A percentile compares a stretch with the other conserved stretches of the same genome.
phyloP scores from a whole-genome alignment of 2,113 vertebrate genomes.

The Marmota flaviventris region DNA sequence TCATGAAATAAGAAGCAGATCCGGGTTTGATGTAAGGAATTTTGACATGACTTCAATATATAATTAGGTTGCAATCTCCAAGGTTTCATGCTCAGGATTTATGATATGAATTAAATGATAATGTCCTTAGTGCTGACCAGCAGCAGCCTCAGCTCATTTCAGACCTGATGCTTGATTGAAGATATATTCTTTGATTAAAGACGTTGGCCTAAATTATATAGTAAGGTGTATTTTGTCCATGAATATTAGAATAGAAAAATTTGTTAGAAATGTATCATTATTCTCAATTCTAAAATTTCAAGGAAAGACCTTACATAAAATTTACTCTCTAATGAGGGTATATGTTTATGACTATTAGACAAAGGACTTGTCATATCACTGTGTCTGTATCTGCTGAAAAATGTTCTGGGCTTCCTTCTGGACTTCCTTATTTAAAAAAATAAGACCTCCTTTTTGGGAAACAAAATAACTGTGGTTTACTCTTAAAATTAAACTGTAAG shows the following conservation, averaged over 20 bases:
- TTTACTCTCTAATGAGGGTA: neutral
- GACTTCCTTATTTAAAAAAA: neutral
- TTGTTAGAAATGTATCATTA: neutral
- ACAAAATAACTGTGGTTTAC: neutral
- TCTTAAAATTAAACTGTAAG: neutral
- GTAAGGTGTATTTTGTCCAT: neutral
- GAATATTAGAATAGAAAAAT: neutral
- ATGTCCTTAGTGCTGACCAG: neutral
- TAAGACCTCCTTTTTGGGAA: neutral
- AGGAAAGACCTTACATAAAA: neutral
- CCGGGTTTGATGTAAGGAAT: neutral
- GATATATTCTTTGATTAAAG: neutral
- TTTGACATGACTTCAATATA: neutral
- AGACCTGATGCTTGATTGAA: neutral
- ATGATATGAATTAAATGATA: neutral
- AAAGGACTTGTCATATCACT: neutral
- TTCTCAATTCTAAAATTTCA: neutral
- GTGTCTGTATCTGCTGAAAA: neutral
- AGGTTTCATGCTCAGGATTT: neutral
- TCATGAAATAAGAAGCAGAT: neutral
- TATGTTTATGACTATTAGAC: neutral
- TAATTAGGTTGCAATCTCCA: neutral
- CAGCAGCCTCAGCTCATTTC: neutral
- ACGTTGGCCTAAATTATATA: neutral
- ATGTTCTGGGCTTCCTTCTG: neutral